Evolutionary conservation across 1,140 invertebrate genomes (phyloP).

Genomic region (Eufriesea mexicana): DNA sequence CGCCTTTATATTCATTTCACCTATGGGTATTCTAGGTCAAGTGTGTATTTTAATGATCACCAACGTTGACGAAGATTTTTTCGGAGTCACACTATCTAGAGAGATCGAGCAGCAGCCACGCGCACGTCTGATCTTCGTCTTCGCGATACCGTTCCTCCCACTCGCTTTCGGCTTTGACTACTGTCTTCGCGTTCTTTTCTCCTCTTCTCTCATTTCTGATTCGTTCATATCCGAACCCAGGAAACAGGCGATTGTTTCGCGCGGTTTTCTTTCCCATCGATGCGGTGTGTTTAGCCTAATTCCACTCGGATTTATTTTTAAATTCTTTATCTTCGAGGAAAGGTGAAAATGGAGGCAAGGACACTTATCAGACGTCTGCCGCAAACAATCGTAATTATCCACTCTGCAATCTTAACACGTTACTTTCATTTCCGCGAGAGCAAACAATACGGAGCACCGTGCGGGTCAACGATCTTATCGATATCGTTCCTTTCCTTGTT

Average conservation of each 20-base stretch:
- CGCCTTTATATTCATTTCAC: constrained; percentile 26
- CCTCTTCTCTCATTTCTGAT: too few species aligned
- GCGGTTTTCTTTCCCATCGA: too few species aligned
- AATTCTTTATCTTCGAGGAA: too few species aligned
- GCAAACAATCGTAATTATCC: background rate
- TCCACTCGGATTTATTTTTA: too few species aligned
- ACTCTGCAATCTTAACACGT: constrained; percentile 8
- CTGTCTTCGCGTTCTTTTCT: too few species aligned
- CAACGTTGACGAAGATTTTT: constrained; percentile 31
- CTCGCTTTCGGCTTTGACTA: too few species aligned
- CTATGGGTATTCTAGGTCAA: constrained; percentile 67
- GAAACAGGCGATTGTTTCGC: too few species aligned
- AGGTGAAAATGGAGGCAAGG: background rate
- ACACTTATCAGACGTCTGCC: background rate
- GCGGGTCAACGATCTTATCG: background rate
- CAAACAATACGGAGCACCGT: background rate
- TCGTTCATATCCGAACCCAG: too few species aligned
- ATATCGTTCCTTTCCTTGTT: background rate
- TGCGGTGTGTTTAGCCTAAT: too few species aligned
- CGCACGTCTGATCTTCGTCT: background rate
- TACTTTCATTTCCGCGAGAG: constrained; percentile 27
- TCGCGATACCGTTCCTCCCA: background rate
- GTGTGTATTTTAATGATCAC: constrained; percentile 64
- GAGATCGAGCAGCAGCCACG: background rate
- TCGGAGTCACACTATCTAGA: background rate